phyloP scores from a whole-genome alignment of 2,888 invertebrate genomes.

The Tetrapedia diversipes region DNA sequence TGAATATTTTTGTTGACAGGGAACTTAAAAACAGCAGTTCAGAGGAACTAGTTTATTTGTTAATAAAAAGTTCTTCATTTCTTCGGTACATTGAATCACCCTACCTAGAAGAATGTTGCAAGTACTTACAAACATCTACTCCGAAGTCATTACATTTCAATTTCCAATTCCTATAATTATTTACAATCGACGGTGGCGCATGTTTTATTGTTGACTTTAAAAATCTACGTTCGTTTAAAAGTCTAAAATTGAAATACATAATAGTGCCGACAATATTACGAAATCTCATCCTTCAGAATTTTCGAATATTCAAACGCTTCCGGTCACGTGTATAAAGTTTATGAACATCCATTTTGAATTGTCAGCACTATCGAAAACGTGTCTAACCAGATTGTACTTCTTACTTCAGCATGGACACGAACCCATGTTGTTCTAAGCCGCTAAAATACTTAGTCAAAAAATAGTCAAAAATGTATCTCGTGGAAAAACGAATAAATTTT shows the following conservation, averaged over 20 bases:
- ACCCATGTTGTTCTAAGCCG: conserved; percentile 6
- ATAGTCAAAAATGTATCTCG: background rate
- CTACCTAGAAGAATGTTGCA: conserved; percentile 17
- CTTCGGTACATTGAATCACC: conserved; percentile 22
- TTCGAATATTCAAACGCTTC: background rate
- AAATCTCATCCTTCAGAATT: background rate
- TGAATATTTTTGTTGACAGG: background rate
- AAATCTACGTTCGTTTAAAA: conserved; percentile 15
- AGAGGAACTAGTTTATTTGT: conserved; percentile 25
- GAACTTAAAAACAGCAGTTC: background rate
- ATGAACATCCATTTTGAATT: background rate
- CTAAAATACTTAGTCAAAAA: conserved; percentile 18
- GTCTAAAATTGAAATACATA: conserved; percentile 5
- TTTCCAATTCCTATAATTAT: conserved; percentile 28
- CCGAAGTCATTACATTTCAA: conserved; percentile 18
- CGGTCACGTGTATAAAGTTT: background rate
- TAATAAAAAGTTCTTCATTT: conserved; percentile 27
- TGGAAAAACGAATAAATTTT: conserved; percentile 28
- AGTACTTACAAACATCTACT: conserved; percentile 37
- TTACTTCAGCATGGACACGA: conserved; percentile 16
- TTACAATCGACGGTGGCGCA: conserved; percentile 20
- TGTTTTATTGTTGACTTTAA: conserved; percentile 14
- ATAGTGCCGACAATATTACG: conserved; percentile 9
- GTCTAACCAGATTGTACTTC: background rate
- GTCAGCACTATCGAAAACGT: conserved; percentile 3